Base-by-base conservation (phyloP, 2,113 vertebrate genomes). In the Stigmatopora argus region DNA sequence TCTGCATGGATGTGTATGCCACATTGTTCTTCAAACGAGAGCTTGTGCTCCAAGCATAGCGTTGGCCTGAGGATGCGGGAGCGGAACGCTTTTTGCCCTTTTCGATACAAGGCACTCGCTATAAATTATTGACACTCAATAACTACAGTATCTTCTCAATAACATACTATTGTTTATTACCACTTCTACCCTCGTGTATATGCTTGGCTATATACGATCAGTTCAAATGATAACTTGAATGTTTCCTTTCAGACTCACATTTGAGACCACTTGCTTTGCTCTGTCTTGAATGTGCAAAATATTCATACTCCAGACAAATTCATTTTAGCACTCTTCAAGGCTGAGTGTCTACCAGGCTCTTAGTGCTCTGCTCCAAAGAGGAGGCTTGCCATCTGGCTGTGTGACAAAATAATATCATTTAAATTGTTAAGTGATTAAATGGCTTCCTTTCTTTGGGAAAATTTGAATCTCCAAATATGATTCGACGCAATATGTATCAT, bases 321-420 rank as follows among this genome's bases (percentile, higher is more conserved):
- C 62, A 73, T 81, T 84, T 77, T 64, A 67, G 70, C 77, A 87
- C 78, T 26, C 62, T 67, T 18, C 7, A 18, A 46, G 60, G 64
- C 64, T 71, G 56, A 41, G 14, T 76, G 80, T 46, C 66, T 63
- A 73, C 77, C 72, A 72, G 74, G 55, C 69, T 51, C 53, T 60
- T 66, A 48, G 45, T 35, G 23, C 26, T 31, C 23, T 18, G 69
- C 65, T 67, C 75, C 64, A 70, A 80, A 80, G 75, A 78, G 62
- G 65, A 86, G 79, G 79, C 17, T 64, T 84, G 84, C 83, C 89
- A 91, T 87, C 87, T 91, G 90, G 88, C 88, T 83, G 70, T 56
- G 69, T 66, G 75, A 88, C 88, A 87, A 87, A 90, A 80, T 77
- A 83, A 79, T 83, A 89, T 82, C 85, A 82, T 89, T 91, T 93